Percentiles rank a stretch among this genome's conserved stretches.
Evolutionary conservation across 2,797 vertebrate species (phyloP).

Genomic region (Gastrophryne carolinensis): DNA sequence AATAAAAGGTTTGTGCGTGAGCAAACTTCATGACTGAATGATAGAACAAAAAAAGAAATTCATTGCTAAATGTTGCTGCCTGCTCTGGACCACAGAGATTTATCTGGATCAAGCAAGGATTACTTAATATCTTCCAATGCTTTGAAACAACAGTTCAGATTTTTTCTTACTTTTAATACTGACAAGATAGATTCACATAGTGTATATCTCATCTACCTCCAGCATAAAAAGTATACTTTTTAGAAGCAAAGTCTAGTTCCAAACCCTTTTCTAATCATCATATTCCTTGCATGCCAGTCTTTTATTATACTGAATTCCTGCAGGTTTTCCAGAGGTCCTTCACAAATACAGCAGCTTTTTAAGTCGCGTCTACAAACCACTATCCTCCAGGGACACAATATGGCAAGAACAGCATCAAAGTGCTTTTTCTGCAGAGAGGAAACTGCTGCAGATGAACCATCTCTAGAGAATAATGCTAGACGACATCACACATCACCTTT

Average conservation of each 20-base stretch:
- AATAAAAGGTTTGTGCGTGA: too few species aligned
- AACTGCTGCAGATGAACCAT: conserved; percentile 35
- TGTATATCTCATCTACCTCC: not conserved
- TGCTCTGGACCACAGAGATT: not conserved
- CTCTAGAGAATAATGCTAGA: conserved; percentile 46
- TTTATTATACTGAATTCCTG: conserved; percentile 21
- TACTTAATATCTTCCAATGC: not conserved
- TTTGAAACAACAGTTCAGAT: not conserved
- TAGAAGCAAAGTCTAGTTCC: not conserved
- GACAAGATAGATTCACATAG: not conserved
- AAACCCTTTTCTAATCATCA: not conserved
- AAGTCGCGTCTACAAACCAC: conserved; percentile 30
- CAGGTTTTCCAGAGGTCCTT: conserved; percentile 31
- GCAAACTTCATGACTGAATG: too few species aligned
- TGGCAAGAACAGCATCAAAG: conserved; percentile 46
- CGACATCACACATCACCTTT: conserved; percentile 40
- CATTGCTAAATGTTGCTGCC: too few species aligned
- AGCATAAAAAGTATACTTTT: not conserved
- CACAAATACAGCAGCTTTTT: conserved; percentile 42
- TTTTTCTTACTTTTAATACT: not conserved
- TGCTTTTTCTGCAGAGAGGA: conserved; percentile 34
- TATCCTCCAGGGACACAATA: conserved; percentile 34
- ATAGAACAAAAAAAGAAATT: too few species aligned
- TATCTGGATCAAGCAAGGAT: not conserved
- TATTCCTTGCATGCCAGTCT: conserved; percentile 5